Base-by-base conservation (phyloP, 2,797 vertebrate species). In the Petrocephalus schoutedeni region DNA sequence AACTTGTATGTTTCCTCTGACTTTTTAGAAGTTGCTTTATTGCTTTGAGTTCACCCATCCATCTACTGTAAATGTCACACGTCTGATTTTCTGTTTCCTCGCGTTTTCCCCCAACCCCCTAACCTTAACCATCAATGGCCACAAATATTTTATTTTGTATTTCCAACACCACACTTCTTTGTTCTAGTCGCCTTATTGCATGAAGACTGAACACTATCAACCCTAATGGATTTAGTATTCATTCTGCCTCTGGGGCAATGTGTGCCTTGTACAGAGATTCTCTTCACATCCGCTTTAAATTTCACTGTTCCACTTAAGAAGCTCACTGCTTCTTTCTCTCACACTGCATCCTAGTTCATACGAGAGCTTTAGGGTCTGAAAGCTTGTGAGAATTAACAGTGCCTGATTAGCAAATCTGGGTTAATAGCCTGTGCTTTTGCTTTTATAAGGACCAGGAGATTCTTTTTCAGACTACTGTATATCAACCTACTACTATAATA, bases 11-110 rank as follows among this genome's bases (percentile, higher is more conserved):
- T 49, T 80, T 80, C 36, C 41, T 49, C n/a, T 80, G 74, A 80
- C 74, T 80, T 80, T 80, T 77, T 77, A 77, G 19, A 49, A 77
- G 71, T 77, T 49, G 36, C 41, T 80, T n/a, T 49, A 80, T 80
- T 80, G 74, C 74, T 49, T 49, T 80, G 41, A 49, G 16, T 49
- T n/a, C 41, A 80, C 74, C 41, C 14, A 80, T 49, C 74, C 41
- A 80, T 80, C 74, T 49, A 3, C 7, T 80, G 36, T 80, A 80
- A 80, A 49, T 80, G 74, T 80, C 74, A 80, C 41, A 77, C 41
- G 7, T 80, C 14, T 80, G 74, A 49, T 49, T 80, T 80, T 80
- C 41, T 41, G 74, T 36, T 80, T 49, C 28, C 12, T 71, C 28
- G 36, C 32, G 64, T 36, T 6, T 0, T 49, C 16, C 74, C 41